Evolutionary conservation across 2,888 invertebrate species (phyloP), one percentile per base, ranked within the genome.

Genomic region (Dasypogon diadema): DNA sequence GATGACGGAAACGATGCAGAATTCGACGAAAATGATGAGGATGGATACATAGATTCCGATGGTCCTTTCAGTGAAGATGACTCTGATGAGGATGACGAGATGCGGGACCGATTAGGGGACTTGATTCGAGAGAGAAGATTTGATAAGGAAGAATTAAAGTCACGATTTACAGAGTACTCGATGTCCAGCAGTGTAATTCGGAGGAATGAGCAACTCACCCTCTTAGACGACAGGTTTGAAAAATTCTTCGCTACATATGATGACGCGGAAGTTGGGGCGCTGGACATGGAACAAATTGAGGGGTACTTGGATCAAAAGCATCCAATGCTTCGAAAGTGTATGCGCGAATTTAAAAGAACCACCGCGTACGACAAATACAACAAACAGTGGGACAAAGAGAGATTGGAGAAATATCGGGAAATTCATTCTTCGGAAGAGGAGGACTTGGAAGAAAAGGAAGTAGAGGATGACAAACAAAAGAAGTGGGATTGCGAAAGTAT

Each of bases 401-500:
- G 85, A 12, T 78, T 86, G 0, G 81, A 83, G 21, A 83, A 83
- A 74, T 83, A 85, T 55, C 75, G 78, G 4, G 80, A 81, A 68
- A 80, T 84, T 1, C 81, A 83, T 2, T 48, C 48, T 8, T 76
- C 63, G 2, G 88, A 89, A 8, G 85, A 86, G 48, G 85, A 86
- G 22, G 85, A 87, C 6, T 87, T 88, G 0, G 90, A 90, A 42
- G 90, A 91, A 34, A 85, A 90, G 0, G 87, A 91, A 78, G 90
- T 92, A 1, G 89, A 90, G 26, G 89, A 91, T 72, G 87, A 88
- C 0, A 89, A 91, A 79, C 89, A 89, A 80, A 89, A 91, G 78
- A 92, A 91, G 84, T 96, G 93, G 94, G 97, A 98, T 86, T 97
- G 97, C 82, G 94, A 97, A 87, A 94, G 94, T 75, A 93, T 97